Evolutionary conservation across 35 echinoderm and acorn worm species (phyloP).

Genomic region (Diadema setosum): DNA sequence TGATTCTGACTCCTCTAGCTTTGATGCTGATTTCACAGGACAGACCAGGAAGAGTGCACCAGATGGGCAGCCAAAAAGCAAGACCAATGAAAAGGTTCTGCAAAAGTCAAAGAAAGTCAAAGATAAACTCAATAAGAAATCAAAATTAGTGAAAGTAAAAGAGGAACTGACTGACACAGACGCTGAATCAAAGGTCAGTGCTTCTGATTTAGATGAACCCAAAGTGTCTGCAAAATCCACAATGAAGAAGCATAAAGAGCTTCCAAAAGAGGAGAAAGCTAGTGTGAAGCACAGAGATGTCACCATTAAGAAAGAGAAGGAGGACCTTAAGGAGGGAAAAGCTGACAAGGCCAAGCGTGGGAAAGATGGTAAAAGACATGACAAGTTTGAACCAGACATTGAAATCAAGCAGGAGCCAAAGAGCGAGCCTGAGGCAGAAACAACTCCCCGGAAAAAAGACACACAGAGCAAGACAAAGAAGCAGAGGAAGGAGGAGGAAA

Average conservation of each 20-base stretch:
- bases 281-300: conserved; percentile 11
- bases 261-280: not conserved
- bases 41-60: not conserved
- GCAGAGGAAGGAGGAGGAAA: conserved; percentile 8
- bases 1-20: conserved; percentile 29
- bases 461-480: not conserved
- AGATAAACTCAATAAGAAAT: not conserved
- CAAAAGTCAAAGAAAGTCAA: conserved; percentile 1
- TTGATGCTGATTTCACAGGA: conserved; percentile 3
- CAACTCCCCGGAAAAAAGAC: not conserved
- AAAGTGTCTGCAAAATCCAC: not conserved
- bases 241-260: not conserved
- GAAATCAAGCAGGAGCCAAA: conserved; percentile 15
- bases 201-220: conserved; percentile 3
- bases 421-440: not conserved
- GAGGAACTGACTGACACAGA: not conserved
- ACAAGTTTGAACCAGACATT: not conserved
- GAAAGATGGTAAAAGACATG: not conserved
- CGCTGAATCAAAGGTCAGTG: not conserved
- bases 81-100: not conserved
- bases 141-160: conserved; percentile 4
- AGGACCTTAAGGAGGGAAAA: not conserved
- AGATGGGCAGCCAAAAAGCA: not conserved
- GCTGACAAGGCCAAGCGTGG: not conserved
- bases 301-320: conserved; percentile 23